phyloP scores from a whole-genome alignment of 2,797 vertebrate genomes.

The Crenuchus spilurus region DNA sequence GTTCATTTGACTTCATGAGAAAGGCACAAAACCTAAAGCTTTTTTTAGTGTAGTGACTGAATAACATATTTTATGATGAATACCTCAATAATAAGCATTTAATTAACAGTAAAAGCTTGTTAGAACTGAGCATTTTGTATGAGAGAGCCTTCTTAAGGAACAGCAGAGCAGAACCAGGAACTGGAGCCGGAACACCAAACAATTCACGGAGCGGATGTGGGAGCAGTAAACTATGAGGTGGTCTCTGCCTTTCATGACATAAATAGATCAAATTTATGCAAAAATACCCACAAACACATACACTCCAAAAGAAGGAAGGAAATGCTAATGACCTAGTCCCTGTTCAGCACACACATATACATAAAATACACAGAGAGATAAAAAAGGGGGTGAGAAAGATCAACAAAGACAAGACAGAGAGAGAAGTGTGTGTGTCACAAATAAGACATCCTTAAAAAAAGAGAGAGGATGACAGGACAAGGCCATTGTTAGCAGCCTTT shows the following conservation, averaged over 20 bases:
- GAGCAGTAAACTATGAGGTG: slow-evolving; percentile 10
- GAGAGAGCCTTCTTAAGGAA: not conserved
- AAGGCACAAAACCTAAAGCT: no score
- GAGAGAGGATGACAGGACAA: slow-evolving; percentile 6
- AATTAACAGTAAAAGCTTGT: no score
- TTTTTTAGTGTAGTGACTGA: no score
- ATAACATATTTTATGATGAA: no score
- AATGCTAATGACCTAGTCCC: no score
- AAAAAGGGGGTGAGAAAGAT: slow-evolving; percentile 31
- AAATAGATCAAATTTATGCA: not conserved
- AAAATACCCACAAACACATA: slow-evolving; percentile 7
- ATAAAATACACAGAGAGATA: slow-evolving; percentile 11
- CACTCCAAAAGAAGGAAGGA: not conserved
- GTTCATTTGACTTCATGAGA: no score
- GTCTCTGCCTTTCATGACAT: not conserved
- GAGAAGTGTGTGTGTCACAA: not conserved
- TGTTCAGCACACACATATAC: slow-evolving; percentile 9
- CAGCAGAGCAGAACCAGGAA: not conserved
- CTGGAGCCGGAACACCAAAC: slow-evolving; percentile 28
- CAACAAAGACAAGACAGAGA: not conserved
- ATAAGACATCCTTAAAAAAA: slow-evolving; percentile 23
- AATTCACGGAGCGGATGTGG: slow-evolving; percentile 37
- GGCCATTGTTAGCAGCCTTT: slow-evolving; percentile 33
- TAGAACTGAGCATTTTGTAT: not conserved
- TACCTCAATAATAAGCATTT: no score